Conservation (phyloP, 2,797 vertebrate genomes). For the Xenopus petersii region DNA sequence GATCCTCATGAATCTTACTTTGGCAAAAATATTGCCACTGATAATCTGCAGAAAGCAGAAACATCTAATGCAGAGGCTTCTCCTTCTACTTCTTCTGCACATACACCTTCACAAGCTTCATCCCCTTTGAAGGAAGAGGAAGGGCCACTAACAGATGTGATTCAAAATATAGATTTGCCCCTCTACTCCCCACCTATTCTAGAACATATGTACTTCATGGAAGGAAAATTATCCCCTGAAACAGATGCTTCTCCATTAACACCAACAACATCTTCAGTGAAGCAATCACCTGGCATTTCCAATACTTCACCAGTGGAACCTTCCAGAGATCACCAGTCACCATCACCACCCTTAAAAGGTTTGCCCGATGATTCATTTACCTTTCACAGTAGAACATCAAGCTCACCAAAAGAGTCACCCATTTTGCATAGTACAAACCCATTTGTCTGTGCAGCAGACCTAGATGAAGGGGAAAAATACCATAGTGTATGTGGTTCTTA, state of each 20-base stretch:
- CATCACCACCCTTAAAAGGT: slow-evolving; percentile 45
- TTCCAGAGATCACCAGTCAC: slow-evolving; percentile 27
- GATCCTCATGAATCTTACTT: slow-evolving; percentile 71
- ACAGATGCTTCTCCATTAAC: slow-evolving; percentile 75
- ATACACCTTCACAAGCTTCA: slow-evolving; percentile 83
- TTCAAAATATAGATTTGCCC: slow-evolving; percentile 67
- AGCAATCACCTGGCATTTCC: slow-evolving; percentile 66
- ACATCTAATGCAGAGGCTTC: slow-evolving; percentile 88
- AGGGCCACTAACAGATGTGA: slow-evolving; percentile 59
- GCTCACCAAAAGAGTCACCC: slow-evolving; percentile 55
- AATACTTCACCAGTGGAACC: slow-evolving; percentile 62
- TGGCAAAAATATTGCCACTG: slow-evolving; percentile 64
- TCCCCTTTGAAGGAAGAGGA: slow-evolving; percentile 76
- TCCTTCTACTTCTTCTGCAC: slow-evolving; percentile 86
- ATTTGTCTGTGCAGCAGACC: slow-evolving; percentile 55
- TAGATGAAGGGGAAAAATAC: slow-evolving; percentile 64
- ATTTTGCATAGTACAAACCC: slow-evolving; percentile 64
- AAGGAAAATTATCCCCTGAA: slow-evolving; percentile 70
- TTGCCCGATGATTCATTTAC: slow-evolving; percentile 58
- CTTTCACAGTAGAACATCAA: slow-evolving; percentile 58
- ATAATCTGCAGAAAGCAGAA: slow-evolving; percentile 78
- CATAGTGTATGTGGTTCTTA: slow-evolving; percentile 54
- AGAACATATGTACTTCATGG: slow-evolving; percentile 64
- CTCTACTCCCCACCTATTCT: slow-evolving; percentile 68
- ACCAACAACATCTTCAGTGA: slow-evolving; percentile 68